A percentile compares a stretch with the other conserved stretches of the same genome.
phyloP scores from a whole-genome alignment of 30 jellyfish, hydroid and myxozoan genomes.

The Pelagia noctiluca region DNA sequence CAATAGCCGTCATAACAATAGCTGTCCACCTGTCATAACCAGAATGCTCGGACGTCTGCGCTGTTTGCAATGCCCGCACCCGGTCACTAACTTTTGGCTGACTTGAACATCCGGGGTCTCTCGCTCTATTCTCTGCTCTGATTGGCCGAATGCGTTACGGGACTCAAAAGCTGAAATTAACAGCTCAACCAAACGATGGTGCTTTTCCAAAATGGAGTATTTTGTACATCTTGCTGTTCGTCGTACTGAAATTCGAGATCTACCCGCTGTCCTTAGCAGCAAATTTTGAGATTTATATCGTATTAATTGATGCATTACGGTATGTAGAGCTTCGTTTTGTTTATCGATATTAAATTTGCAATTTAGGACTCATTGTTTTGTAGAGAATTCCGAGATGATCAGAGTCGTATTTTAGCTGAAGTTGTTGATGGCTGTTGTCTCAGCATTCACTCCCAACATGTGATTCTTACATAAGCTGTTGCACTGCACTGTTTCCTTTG shows the following conservation, averaged over 20 bases:
- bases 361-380: constrained; percentile 65
- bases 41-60: too few species aligned
- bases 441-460: constrained; percentile 65
- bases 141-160: constrained; percentile 20
- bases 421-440: constrained; percentile 64
- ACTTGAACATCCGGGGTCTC: constrained; percentile 7
- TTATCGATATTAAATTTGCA: constrained; percentile 64
- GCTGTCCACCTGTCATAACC: background rate
- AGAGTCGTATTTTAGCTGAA: constrained; percentile 27
- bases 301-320: constrained; percentile 53
- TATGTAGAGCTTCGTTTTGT: constrained; percentile 60
- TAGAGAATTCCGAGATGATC: constrained; percentile 63
- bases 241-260: constrained; percentile 60
- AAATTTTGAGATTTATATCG: constrained; percentile 45
- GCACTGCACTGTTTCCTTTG: constrained; percentile 24
- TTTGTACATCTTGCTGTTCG: constrained; percentile 67
- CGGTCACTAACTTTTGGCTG: too few species aligned
- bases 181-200: constrained; percentile 74
- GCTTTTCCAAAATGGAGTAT: constrained; percentile 80
- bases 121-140: constrained; percentile 13
- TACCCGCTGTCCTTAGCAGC: constrained; percentile 49
- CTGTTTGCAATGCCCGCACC: background rate
- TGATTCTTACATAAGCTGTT: constrained; percentile 44
- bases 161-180: constrained; percentile 63
- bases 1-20: background rate